Evolutionary conservation across 2,797 vertebrate genomes (phyloP).

Genomic region (Denticeps clupeoides): DNA sequence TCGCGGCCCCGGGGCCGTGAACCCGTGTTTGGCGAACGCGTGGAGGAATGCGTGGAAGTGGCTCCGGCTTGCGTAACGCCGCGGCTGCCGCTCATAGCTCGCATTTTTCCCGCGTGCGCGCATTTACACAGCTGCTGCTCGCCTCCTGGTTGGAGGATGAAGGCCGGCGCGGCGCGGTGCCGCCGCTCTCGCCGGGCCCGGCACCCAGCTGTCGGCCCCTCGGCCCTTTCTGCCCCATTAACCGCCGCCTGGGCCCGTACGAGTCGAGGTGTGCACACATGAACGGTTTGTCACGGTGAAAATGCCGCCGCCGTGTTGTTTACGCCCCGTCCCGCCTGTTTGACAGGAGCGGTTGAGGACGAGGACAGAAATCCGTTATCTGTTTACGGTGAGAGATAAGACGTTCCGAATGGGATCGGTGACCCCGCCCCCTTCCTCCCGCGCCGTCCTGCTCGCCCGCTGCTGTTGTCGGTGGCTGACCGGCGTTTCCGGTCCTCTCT

Average conservation of each 20-base stretch:
- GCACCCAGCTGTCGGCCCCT: too few relatives aligned
- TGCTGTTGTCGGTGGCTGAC: slow-evolving; percentile 17
- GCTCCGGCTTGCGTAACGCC: too few relatives aligned
- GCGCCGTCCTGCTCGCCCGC: slow-evolving; percentile 19
- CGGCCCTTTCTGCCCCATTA: too few relatives aligned
- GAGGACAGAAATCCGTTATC: slow-evolving; percentile 55
- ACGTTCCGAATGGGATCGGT: slow-evolving; percentile 62
- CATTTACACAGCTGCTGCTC: slow-evolving; percentile 34
- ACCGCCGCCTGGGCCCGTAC: too few relatives aligned
- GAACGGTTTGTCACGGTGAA: too few relatives aligned
- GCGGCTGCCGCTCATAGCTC: slow-evolving; percentile 11
- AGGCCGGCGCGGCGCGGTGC: background rate
- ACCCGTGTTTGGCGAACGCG: too few relatives aligned
- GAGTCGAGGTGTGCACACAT: too few relatives aligned
- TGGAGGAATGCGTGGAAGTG: too few relatives aligned
- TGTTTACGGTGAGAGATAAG: slow-evolving; percentile 72
- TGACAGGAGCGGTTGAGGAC: slow-evolving; percentile 37
- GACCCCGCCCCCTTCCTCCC: slow-evolving; percentile 59
- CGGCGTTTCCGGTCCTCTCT: slow-evolving; percentile 7
- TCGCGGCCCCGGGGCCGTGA: too few relatives aligned
- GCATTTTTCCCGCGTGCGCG: slow-evolving; percentile 12
- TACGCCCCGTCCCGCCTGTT: slow-evolving; percentile 48
- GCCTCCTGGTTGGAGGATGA: slow-evolving; percentile 15
- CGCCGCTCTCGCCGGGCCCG: background rate
- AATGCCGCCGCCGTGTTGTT: slow-evolving; percentile 59